Evolutionary conservation across 1,140 invertebrate species (phyloP), one percentile per base, ranked within the genome.

Genomic region (Magallana gigas): DNA sequence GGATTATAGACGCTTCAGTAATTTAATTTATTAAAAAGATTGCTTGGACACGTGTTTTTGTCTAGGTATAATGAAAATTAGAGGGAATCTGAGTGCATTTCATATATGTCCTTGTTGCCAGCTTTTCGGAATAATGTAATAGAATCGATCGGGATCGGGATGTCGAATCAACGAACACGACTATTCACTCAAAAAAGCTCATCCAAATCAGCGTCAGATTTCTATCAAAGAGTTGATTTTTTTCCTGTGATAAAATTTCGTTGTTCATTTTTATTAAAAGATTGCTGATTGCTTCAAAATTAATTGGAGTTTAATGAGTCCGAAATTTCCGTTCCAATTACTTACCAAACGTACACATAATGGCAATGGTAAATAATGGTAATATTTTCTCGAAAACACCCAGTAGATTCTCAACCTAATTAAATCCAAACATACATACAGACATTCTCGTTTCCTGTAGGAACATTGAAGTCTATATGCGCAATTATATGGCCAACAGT

Each of bases 21-120:
- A 76, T 76, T 76, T 76, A 76, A 76, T 76, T 76, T 76, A 76
- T 76, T 76, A 76, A 76, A 76, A 76, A 76, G 68, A 76, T 76
- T 76, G 68, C 68, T 76, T 36, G 68, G 68, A 76, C 68, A 76
- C 68, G 68, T 76, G 68, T 76, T 76, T 76, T 76, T 76, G 68
- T 76, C 68, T 76, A 76, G 68, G 68, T 76, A 76, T 76, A 76
- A 76, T 76, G 68, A 76, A 76, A 76, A 76, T 76, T 76, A 76
- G 68, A 76, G 68, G 68, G 68, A 76, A 48, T 76, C 68, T 36
- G 68, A 76, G 68, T 76, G 68, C 68, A 76, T 76, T 76, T 76
- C 68, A 76, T 76, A 76, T 76, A 29, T 76, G 68, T 76, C 68
- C 68, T 76, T 76, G 68, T 76, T 76, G 68, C 8, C 68, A 76